phyloP scores from a whole-genome alignment of 2,797 vertebrate genomes.

The Muscicapa striata region DNA sequence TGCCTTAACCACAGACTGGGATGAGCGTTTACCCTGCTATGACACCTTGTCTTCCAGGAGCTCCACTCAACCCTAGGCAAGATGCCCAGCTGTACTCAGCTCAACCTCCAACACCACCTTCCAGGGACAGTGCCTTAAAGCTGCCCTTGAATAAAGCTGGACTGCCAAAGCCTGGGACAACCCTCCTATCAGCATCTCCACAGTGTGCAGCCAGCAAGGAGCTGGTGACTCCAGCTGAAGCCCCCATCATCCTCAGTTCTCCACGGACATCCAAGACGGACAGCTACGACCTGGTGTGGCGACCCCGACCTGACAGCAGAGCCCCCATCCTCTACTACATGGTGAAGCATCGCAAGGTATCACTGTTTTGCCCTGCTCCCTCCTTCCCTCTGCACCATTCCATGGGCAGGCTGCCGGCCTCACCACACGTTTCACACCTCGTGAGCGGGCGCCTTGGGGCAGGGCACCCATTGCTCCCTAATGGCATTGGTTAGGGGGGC shows the following conservation, averaged over 20 bases:
- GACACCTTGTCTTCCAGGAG: slow-evolving; percentile 50
- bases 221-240: slow-evolving; percentile 83
- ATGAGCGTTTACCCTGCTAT: background rate
- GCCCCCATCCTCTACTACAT: slow-evolving; percentile 88
- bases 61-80: background rate
- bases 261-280: slow-evolving; percentile 93
- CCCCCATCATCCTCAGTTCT: slow-evolving; percentile 93
- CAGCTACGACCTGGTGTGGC: slow-evolving; percentile 94
- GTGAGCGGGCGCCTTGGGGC: accelerated
- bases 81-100: background rate
- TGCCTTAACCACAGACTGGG: background rate
- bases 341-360: slow-evolving; percentile 95
- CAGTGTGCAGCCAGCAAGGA: slow-evolving; percentile 82
- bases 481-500: background rate
- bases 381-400: background rate
- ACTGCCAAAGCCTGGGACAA: slow-evolving; percentile 67
- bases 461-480: background rate
- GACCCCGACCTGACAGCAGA: slow-evolving; percentile 85
- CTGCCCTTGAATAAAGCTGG: slow-evolving; percentile 69
- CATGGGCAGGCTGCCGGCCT: background rate
- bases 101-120: slow-evolving; percentile 14
- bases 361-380: background rate
- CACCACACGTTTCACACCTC: accelerated
- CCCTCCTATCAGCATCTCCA: slow-evolving; percentile 68
- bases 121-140: slow-evolving; percentile 80